These are phyloP conservation scores for Struthio camelus DNA, from an alignment of 2,113 vertebrate species.

Conservation along the genomic window DNA sequence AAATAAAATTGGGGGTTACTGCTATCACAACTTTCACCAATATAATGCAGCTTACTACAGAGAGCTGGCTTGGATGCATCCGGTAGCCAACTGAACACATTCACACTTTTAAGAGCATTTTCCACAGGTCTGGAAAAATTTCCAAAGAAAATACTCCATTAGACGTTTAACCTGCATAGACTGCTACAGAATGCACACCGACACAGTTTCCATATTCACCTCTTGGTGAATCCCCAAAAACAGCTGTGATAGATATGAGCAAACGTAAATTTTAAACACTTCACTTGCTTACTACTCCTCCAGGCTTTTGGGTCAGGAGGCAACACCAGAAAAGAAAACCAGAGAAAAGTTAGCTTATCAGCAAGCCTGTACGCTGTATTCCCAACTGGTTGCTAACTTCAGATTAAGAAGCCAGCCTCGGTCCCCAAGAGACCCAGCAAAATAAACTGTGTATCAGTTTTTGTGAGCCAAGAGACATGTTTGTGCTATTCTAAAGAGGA, in stretches of 20 bases:
- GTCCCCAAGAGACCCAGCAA: not conserved
- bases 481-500: not conserved
- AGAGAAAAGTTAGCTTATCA: slow-evolving; percentile 6
- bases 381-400: not conserved
- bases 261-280: not conserved
- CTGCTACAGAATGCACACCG: accelerated
- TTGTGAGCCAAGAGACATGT: not conserved
- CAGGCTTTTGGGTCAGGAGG: not conserved
- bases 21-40: not conserved
- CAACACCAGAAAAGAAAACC: not conserved
- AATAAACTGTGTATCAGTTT: not conserved
- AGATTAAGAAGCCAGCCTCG: not conserved
- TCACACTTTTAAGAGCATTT: too few species aligned
- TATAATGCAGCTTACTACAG: not conserved
- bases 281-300: not conserved
- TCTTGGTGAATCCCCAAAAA: not conserved
- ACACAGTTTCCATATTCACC: not conserved
- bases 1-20: not conserved
- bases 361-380: not conserved
- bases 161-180: not conserved
- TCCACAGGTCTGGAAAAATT: too few species aligned
- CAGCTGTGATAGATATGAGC: not conserved
- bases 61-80: not conserved
- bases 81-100: not conserved
- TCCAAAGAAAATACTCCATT: not conserved